phyloP scores from a whole-genome alignment of 2,888 invertebrate species.

The Diarsia dahlii region DNA sequence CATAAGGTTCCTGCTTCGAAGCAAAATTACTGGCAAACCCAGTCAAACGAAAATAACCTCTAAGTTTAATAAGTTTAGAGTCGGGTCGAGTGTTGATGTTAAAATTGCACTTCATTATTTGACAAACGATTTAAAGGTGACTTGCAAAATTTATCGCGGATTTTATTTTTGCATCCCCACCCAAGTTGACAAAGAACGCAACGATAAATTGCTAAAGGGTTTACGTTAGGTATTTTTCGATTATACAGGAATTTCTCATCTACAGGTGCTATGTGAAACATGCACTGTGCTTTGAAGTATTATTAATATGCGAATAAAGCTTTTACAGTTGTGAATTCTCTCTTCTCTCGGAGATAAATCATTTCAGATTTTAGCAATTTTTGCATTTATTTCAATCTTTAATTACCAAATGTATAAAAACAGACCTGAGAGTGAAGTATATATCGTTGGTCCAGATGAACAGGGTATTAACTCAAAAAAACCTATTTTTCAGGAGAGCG shows the following conservation, averaged over 20 bases:
- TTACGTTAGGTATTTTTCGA: conserved; percentile 77
- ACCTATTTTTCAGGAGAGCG: no score
- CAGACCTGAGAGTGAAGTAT: no score
- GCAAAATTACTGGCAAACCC: conserved; percentile 47
- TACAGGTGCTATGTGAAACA: conserved; percentile 41
- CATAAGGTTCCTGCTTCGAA: conserved; percentile 71
- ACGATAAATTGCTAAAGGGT: conserved; percentile 82
- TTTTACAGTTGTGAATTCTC: conserved; percentile 14
- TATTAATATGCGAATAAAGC: conserved; percentile 39
- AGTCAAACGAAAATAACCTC: conserved; percentile 59
- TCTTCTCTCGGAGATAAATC: neutral
- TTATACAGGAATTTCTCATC: conserved; percentile 66
- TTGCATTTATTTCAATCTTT: no score
- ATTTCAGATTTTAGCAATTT: no score
- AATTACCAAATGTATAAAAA: no score
- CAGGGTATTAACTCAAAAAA: no score
- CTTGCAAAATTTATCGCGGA: conserved; percentile 83
- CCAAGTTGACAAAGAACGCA: conserved; percentile 80
- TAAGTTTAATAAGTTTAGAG: conserved; percentile 55
- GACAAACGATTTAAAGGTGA: conserved; percentile 87
- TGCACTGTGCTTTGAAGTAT: conserved; percentile 52
- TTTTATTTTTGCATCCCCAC: conserved; percentile 83
- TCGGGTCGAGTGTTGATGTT: conserved; percentile 45
- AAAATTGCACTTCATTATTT: conserved; percentile 78
- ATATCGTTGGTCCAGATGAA: no score